These are phyloP conservation scores for Phyllostomus discolor DNA, from an alignment of 2,113 vertebrate genomes.

Conservation along the genomic window DNA sequence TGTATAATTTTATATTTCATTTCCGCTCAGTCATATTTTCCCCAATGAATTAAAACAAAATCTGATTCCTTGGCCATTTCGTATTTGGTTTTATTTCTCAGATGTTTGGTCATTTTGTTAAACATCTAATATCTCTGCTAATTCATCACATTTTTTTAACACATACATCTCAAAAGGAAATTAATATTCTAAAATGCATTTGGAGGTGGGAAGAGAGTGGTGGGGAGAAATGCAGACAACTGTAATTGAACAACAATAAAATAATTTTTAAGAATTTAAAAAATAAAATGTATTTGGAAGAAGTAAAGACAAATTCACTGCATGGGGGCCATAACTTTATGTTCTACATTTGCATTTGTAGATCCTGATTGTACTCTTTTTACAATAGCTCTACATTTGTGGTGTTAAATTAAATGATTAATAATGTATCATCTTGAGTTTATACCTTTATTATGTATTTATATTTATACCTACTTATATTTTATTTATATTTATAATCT, in stretches of 20 bases:
- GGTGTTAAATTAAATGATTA: constrained; percentile 29
- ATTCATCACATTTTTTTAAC: background rate
- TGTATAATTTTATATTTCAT: background rate
- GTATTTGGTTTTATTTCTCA: background rate
- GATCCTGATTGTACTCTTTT: background rate
- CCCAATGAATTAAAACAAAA: background rate
- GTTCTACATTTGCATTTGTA: background rate
- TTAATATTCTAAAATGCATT: background rate
- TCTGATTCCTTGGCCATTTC: background rate
- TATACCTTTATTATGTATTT: background rate
- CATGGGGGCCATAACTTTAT: background rate
- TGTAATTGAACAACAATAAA: no score
- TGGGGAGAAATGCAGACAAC: no score
- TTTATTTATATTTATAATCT: constrained; percentile 13
- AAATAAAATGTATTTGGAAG: no score
- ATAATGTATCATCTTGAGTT: constrained; percentile 9
- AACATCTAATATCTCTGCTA: background rate
- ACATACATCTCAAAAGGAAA: background rate
- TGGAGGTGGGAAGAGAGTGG: no score
- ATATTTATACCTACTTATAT: background rate
- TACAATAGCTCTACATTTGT: background rate
- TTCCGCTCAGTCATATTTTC: background rate
- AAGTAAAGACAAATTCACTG: background rate
- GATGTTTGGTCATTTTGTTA: background rate
- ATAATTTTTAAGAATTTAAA: no score